phyloP scores from a whole-genome alignment of 2,113 vertebrate genomes.

The Lophura nycthemera region DNA sequence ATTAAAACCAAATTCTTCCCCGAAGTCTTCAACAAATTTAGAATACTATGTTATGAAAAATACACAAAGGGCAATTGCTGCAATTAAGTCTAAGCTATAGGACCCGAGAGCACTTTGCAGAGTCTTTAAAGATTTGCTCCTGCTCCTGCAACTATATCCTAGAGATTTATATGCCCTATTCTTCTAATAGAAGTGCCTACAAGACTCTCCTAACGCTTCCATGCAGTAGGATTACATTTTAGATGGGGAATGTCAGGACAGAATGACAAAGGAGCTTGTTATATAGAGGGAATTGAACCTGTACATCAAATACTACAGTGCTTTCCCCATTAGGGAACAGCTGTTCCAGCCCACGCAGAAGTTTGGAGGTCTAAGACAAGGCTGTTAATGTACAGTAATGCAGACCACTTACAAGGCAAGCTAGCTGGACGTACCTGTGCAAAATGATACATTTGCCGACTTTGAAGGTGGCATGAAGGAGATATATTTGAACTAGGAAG shows the following conservation, averaged over 20 bases:
- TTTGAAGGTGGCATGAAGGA: background rate
- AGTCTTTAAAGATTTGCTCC: background rate
- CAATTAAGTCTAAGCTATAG: constrained; percentile 1
- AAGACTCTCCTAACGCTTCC: background rate
- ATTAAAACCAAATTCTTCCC: constrained; percentile 38
- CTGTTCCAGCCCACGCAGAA: background rate
- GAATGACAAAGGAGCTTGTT: background rate
- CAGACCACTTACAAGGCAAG: background rate
- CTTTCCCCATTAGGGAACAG: background rate
- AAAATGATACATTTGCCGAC: background rate
- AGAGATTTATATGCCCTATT: background rate
- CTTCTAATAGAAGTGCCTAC: background rate
- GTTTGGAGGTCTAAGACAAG: background rate
- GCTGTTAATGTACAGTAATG: fast-evolving
- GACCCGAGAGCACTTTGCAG: background rate
- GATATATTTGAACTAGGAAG: background rate
- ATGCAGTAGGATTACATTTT: background rate
- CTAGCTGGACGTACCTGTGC: background rate
- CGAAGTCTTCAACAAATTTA: background rate
- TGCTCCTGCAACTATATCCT: background rate
- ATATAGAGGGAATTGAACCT: background rate
- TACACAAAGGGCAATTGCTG: background rate
- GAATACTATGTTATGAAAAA: background rate
- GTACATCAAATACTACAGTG: background rate
- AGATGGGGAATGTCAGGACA: background rate